A percentile compares a stretch with the other conserved stretches of the same genome.
phyloP scores from a whole-genome alignment of 2,113 vertebrate species.

The Zeus faber region DNA sequence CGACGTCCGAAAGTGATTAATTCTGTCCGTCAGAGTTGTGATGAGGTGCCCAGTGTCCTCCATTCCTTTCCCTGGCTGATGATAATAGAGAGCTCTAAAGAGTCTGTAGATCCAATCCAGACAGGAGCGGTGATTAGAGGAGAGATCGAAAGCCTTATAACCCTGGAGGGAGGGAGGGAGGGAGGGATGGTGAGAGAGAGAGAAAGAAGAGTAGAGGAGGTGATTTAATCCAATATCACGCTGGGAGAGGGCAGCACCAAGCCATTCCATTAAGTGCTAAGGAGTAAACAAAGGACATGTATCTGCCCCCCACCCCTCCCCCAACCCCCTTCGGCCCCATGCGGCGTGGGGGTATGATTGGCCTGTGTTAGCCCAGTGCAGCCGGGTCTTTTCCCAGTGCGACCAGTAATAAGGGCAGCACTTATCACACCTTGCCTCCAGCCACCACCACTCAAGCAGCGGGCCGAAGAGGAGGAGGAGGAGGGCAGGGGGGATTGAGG shows the following conservation, averaged over 20 bases:
- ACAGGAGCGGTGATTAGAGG: conserved; percentile 58
- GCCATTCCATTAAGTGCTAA: conserved; percentile 52
- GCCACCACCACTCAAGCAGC: conserved; percentile 83
- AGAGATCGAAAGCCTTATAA: conserved; percentile 48
- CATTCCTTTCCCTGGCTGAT: conserved; percentile 41
- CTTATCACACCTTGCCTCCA: conserved; percentile 93
- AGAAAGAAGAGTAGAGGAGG: conserved; percentile 26
- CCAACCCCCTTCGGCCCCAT: conserved; percentile 30
- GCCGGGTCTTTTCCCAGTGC: conserved; percentile 72
- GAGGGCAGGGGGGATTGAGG: not conserved
- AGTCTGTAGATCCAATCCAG: conserved; percentile 53
- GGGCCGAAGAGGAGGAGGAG: conserved; percentile 24
- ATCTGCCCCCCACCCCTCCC: conserved; percentile 31
- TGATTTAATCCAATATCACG: conserved; percentile 53
- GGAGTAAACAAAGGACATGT: conserved; percentile 56
- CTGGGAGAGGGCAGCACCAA: conserved; percentile 33
- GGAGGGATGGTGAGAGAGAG: conserved; percentile 25
- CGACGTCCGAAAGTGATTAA: conserved; percentile 60
- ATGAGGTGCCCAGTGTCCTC: conserved; percentile 43
- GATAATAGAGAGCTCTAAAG: conserved; percentile 60
- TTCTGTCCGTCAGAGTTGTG: conserved; percentile 55
- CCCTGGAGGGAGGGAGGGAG: conserved; percentile 21
- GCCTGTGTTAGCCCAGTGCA: conserved; percentile 35
- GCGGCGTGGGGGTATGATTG: conserved; percentile 49
- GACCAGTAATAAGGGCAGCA: conserved; percentile 94